Percentiles rank a stretch among this genome's conserved stretches.
These are phyloP conservation scores for Riparia riparia DNA, from an alignment of 2,113 vertebrate species.

Conservation along the genomic window DNA sequence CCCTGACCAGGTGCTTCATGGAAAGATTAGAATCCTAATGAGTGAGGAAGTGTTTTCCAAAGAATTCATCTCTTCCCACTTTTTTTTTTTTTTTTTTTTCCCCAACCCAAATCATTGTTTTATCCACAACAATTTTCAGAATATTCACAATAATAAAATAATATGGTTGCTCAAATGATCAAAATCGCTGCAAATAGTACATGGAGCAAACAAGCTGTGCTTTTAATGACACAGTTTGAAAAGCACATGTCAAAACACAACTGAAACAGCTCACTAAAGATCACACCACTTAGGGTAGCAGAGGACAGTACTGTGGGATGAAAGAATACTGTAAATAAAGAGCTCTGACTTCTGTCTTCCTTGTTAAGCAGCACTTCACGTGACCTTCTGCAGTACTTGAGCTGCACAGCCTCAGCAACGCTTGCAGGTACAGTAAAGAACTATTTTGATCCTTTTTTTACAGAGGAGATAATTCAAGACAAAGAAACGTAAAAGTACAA, in stretches of 20 bases:
- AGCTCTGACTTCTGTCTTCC: background rate
- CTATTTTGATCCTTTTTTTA: background rate
- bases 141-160: background rate
- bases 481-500: background rate
- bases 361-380: background rate
- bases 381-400: background rate
- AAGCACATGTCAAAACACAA: constrained; percentile 46
- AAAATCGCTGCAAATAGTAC: background rate
- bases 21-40: background rate
- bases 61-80: background rate
- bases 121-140: background rate
- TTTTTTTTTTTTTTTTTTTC: background rate
- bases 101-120: background rate
- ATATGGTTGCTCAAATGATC: background rate
- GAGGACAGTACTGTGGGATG: background rate
- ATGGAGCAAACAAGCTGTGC: constrained; percentile 6
- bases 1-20: background rate
- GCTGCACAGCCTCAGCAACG: background rate
- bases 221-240: constrained; percentile 35
- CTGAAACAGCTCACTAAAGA: background rate
- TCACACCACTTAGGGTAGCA: background rate
- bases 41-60: background rate
- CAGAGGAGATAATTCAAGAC: background rate
- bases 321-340: background rate
- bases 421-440: background rate